A percentile compares a stretch with the other conserved stretches of the same genome.
Conservation (phyloP, 2,113 vertebrate species). For the Tretioscincus oriximinensis region DNA sequence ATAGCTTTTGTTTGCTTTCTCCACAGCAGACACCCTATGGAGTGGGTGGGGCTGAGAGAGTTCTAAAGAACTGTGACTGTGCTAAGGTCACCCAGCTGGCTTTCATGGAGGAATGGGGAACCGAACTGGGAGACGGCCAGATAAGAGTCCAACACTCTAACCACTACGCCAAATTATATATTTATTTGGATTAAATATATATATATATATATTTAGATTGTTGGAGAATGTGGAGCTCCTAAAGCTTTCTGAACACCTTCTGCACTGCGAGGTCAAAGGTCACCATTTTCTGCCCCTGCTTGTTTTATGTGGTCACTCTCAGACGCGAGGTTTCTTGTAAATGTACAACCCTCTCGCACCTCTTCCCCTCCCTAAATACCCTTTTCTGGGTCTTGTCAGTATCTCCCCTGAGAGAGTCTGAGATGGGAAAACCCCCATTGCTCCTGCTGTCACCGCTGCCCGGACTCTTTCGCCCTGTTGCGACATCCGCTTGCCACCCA, state of each 20-base stretch:
- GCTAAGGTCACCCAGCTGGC: too few species aligned
- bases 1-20: too few species aligned
- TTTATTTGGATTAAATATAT: too few species aligned
- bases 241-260: neutral
- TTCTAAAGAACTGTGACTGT: too few species aligned
- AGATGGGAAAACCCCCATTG: constrained; percentile 44
- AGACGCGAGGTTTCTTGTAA: neutral
- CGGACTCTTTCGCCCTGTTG: neutral
- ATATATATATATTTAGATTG: too few species aligned
- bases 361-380: constrained; percentile 3
- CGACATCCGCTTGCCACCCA: neutral
- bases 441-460: constrained; percentile 6
- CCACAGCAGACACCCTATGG: too few species aligned
- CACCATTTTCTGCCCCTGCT: neutral
- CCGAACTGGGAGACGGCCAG: too few species aligned
- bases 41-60: too few species aligned
- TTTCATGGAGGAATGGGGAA: too few species aligned
- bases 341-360: neutral
- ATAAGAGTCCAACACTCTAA: too few species aligned
- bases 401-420: constrained; percentile 48
- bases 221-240: neutral
- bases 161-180: too few species aligned
- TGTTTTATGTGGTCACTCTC: neutral
- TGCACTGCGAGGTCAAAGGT: too few species aligned
- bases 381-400: constrained; percentile 19